Conservation (phyloP, 2,888 invertebrate genomes). For the Idaea biselata region DNA sequence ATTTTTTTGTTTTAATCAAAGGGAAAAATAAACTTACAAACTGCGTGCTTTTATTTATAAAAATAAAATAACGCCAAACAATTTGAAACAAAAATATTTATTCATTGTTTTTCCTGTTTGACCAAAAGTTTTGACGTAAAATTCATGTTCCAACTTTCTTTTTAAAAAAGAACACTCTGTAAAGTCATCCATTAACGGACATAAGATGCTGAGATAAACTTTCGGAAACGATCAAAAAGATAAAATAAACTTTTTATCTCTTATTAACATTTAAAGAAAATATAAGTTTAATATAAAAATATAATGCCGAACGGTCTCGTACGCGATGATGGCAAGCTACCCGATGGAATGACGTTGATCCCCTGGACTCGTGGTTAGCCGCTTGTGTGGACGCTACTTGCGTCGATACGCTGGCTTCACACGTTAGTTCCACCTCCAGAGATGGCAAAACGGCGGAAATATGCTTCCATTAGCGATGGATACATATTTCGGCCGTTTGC, state of each 20-base stretch:
- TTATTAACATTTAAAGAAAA: too few relatives aligned
- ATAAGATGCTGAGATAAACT: neutral
- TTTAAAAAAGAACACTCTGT: slow-evolving; percentile 1
- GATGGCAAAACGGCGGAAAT: too few relatives aligned
- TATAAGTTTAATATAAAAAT: neutral
- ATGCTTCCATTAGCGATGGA: too few relatives aligned
- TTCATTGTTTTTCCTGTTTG: neutral
- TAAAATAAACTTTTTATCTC: neutral
- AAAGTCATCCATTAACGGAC: neutral
- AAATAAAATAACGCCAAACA: neutral
- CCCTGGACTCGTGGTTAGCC: too few relatives aligned
- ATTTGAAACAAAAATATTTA: neutral
- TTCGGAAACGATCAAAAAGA: neutral
- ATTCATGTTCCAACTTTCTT: slow-evolving; percentile 2
- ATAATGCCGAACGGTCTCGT: too few relatives aligned
- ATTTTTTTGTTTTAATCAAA: too few relatives aligned
- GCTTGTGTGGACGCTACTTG: too few relatives aligned
- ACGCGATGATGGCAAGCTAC: too few relatives aligned
- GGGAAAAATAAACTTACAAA: neutral
- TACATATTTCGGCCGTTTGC: too few relatives aligned
- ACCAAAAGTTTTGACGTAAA: slow-evolving; percentile 2
- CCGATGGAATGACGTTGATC: too few relatives aligned
- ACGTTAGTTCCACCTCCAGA: too few relatives aligned
- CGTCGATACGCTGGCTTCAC: too few relatives aligned
- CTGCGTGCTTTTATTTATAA: neutral